phyloP scores from a whole-genome alignment of 2,797 vertebrate species.

The Alfaro cultratus region DNA sequence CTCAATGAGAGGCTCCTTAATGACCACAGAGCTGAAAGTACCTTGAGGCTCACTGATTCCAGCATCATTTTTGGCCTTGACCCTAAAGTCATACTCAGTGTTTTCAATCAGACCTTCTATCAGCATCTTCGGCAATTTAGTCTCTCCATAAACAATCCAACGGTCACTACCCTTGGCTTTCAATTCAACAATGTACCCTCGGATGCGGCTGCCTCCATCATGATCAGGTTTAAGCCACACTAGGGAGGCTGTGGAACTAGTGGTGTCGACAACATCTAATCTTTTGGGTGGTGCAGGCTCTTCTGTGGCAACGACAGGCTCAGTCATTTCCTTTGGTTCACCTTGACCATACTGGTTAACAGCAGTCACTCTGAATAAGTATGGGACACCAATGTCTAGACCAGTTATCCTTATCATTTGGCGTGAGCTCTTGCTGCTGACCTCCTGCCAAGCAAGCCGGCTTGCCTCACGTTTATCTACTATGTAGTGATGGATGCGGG shows the following conservation, averaged over 20 bases:
- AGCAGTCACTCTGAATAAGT: slow-evolving; percentile 92
- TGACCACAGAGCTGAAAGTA: slow-evolving; percentile 92
- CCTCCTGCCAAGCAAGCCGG: slow-evolving; percentile 94
- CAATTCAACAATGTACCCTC: slow-evolving; percentile 92
- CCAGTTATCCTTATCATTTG: slow-evolving; percentile 91
- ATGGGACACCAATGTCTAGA: slow-evolving; percentile 88
- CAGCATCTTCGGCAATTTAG: slow-evolving; percentile 91
- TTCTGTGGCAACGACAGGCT: slow-evolving; percentile 94
- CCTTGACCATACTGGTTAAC: slow-evolving; percentile 95
- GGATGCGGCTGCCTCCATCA: slow-evolving; percentile 95
- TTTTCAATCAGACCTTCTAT: slow-evolving; percentile 92
- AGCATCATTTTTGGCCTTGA: slow-evolving; percentile 94
- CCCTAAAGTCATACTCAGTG: slow-evolving; percentile 96
- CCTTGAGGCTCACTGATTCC: slow-evolving; percentile 93
- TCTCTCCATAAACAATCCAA: slow-evolving; percentile 90
- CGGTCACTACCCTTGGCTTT: slow-evolving; percentile 89
- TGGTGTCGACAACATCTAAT: slow-evolving; percentile 94
- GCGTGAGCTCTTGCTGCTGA: slow-evolving; percentile 89
- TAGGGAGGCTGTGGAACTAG: slow-evolving; percentile 89
- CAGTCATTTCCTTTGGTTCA: slow-evolving; percentile 92
- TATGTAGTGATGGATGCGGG: slow-evolving; percentile 92
- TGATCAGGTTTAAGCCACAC: slow-evolving; percentile 98
- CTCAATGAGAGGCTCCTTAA: slow-evolving; percentile 97
- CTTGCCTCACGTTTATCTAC: slow-evolving; percentile 96
- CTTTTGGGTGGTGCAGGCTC: slow-evolving; percentile 96